Evolutionary conservation across 2,113 vertebrate genomes (phyloP), one percentile per base, ranked within the genome.

Genomic region (Callorhinus ursinus): DNA sequence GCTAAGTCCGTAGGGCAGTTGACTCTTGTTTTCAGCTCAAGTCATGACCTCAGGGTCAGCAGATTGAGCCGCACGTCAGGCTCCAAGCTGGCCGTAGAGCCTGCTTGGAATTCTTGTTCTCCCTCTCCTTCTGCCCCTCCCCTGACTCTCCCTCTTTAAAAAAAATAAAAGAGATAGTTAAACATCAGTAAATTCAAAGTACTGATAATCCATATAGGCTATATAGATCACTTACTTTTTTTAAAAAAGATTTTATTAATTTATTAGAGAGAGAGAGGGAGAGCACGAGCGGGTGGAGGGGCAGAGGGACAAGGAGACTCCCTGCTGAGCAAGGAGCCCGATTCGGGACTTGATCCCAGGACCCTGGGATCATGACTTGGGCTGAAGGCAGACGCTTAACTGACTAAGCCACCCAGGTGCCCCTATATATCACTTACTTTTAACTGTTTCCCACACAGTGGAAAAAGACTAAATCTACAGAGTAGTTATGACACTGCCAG

Each of bases 141-240:
- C 33, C 65, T 2, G 0, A 67, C 14, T 33, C 65, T 16, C 15
- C 31, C 22, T 61, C 65, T 33, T 67, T 31, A n/a, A 18, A 67
- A 67, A 67, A 31, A 63, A 65, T 15, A n/a, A 93, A 65, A 79
- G 18, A 85, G 15, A 87, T 2, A 42, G 36, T 26, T 65, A 94
- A 93, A 93, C 93, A 89, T 69, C 55, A 42, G 80, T 51, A 31
- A 92, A 95, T 89, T 51, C 61, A 92, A 94, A 71, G 28, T 39
- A 67, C 31, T n/a, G 9, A 90, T 89, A 88, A 96, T 76, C 26
- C 28, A 71, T 82, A 72, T 19, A 87, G 22, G 16, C 5, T 49
- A 1, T 28, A 51, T 24, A 72, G 39, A 13, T 39, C 69, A 72
- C n/a, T 39, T 72, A 12, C 10, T 72, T 39, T 53, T 26, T 63